A percentile compares a stretch with the other conserved stretches of the same genome.
These are phyloP conservation scores for Ficedula albicollis DNA, from an alignment of 2,797 vertebrate species.

Conservation along the genomic window DNA sequence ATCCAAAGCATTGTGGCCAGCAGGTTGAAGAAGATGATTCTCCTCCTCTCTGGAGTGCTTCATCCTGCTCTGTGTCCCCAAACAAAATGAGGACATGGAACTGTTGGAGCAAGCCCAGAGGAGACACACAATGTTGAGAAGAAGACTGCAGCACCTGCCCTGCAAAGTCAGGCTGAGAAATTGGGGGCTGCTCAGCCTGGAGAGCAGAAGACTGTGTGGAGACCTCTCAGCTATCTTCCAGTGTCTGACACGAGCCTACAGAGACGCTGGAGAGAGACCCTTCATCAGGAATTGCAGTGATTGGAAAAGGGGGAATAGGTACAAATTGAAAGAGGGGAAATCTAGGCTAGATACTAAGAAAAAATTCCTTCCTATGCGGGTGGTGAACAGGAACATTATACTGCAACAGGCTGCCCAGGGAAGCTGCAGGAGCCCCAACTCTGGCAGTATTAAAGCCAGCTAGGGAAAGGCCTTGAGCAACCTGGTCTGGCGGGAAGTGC, in stretches of 20 bases:
- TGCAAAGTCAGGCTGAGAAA: not conserved
- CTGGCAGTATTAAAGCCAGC: not conserved
- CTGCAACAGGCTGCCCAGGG: not conserved
- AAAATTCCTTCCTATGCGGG: not conserved
- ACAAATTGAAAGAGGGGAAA: not conserved
- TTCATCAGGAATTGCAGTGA: not conserved
- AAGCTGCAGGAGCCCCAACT: not conserved
- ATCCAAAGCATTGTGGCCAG: not conserved
- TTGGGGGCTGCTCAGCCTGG: not conserved
- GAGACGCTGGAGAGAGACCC: not conserved
- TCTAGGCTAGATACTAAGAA: not conserved
- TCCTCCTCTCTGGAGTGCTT: too few relatives aligned
- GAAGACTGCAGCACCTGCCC: not conserved
- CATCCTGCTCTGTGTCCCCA: not conserved
- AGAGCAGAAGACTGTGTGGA: not conserved
- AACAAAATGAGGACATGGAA: not conserved
- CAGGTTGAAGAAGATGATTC: not conserved
- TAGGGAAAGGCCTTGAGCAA: not conserved
- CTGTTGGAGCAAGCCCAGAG: not conserved
- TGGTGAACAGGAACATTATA: not conserved
- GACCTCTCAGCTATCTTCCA: not conserved
- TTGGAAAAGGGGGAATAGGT: not conserved
- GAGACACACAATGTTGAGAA: not conserved
- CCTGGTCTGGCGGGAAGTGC: not conserved
- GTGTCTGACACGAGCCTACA: not conserved